phyloP scores from a whole-genome alignment of 2,113 vertebrate genomes.

The Saccopteryx bilineata region DNA sequence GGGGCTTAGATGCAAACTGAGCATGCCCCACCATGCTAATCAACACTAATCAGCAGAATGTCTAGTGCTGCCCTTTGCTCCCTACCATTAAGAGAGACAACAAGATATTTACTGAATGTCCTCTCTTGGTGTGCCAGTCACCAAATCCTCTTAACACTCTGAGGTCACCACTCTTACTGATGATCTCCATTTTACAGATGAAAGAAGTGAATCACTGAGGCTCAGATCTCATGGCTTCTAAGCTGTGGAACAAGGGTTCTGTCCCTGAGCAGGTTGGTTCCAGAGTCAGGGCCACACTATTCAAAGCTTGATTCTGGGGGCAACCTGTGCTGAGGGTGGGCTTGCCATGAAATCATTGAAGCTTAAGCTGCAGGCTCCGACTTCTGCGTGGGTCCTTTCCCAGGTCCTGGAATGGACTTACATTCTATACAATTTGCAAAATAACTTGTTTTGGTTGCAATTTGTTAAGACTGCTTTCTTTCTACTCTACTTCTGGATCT shows the following conservation, averaged over 20 bases:
- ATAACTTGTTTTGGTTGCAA: not conserved
- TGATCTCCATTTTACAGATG: not conserved
- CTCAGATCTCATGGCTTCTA: not conserved
- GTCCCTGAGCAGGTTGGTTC: not conserved
- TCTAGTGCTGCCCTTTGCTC: not conserved
- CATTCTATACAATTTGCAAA: not conserved
- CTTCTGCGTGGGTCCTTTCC: not conserved
- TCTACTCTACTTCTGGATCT: not conserved
- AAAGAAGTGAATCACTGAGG: not conserved
- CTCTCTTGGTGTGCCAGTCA: not conserved
- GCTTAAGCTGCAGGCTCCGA: not conserved
- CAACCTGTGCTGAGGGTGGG: not conserved
- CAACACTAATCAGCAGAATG: not conserved
- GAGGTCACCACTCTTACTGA: not conserved
- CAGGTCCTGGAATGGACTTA: not conserved
- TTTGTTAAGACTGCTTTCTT: not conserved
- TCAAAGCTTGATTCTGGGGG: not conserved
- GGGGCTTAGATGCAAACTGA: not conserved
- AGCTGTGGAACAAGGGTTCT: not conserved
- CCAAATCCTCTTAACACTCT: not conserved
- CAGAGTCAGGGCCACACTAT: not conserved
- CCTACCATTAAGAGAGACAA: not conserved
- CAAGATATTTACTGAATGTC: not conserved
- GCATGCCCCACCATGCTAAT: not conserved
- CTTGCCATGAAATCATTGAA: not conserved